Conservation (phyloP, 2,888 invertebrate genomes). For the Meta bourneti region DNA sequence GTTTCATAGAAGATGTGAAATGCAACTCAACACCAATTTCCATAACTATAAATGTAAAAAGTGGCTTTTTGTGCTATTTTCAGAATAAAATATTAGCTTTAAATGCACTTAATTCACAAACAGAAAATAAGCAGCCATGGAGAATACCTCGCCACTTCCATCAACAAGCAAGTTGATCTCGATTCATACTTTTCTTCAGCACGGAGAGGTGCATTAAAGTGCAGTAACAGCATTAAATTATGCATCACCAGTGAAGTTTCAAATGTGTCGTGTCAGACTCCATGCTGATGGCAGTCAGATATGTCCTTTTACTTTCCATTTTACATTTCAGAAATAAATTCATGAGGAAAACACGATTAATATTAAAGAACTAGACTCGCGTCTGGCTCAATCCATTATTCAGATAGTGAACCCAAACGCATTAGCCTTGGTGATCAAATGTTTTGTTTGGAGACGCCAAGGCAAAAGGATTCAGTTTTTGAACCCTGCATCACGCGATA, state of each 20-base stretch:
- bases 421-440: conserved; percentile 39
- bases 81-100: neutral
- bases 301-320: neutral
- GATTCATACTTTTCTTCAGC: neutral
- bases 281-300: no score
- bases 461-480: neutral
- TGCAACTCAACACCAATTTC: neutral
- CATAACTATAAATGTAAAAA: neutral
- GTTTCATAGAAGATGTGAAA: no score
- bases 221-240: neutral
- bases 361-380: neutral
- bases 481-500: conserved; percentile 27
- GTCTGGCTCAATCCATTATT: neutral
- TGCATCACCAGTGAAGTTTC: neutral
- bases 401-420: neutral
- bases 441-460: conserved; percentile 28
- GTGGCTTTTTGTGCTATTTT: neutral
- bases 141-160: neutral
- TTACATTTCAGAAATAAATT: conserved; percentile 2
- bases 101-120: neutral
- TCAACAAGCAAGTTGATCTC: neutral
- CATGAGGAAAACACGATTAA: neutral
- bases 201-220: neutral
- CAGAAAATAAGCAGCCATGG: neutral
- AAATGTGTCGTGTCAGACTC: neutral